phyloP scores from a whole-genome alignment of 92 coral and sea anemone species.

The Siderastrea radians region DNA sequence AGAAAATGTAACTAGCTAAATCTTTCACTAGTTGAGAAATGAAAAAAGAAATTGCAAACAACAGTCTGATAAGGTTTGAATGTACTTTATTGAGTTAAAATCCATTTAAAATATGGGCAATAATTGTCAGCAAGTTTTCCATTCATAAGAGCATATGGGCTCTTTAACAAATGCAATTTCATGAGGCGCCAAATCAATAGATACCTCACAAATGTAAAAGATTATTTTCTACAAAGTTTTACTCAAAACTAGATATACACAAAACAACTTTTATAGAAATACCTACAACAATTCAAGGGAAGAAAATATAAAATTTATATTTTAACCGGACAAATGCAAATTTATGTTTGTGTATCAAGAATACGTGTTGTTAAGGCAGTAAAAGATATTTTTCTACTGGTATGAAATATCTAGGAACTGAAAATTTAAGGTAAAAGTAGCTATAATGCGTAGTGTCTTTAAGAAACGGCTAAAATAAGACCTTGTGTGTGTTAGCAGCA shows the following conservation, averaged over 20 bases:
- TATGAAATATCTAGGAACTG: slow-evolving; percentile 1
- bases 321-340: neutral
- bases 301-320: neutral
- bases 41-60: neutral
- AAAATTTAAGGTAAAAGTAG: neutral
- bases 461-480: neutral
- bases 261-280: neutral
- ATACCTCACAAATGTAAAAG: neutral
- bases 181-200: neutral
- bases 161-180: neutral
- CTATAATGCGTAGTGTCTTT: neutral
- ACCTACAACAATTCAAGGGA: neutral
- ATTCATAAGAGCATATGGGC: neutral
- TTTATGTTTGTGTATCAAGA: neutral
- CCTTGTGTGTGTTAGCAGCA: neutral
- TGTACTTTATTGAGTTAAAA: slow-evolving; percentile 22
- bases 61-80: neutral
- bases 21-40: neutral
- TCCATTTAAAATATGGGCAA: slow-evolving; percentile 43
- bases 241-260: neutral
- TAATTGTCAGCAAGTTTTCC: slow-evolving; percentile 15
- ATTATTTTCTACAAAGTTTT: slow-evolving; percentile 22
- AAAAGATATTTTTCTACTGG: neutral
- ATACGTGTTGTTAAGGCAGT: too few relatives aligned
- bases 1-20: neutral